Conservation (phyloP, 2,888 invertebrate species). For the Pristionchus mayeri region DNA sequence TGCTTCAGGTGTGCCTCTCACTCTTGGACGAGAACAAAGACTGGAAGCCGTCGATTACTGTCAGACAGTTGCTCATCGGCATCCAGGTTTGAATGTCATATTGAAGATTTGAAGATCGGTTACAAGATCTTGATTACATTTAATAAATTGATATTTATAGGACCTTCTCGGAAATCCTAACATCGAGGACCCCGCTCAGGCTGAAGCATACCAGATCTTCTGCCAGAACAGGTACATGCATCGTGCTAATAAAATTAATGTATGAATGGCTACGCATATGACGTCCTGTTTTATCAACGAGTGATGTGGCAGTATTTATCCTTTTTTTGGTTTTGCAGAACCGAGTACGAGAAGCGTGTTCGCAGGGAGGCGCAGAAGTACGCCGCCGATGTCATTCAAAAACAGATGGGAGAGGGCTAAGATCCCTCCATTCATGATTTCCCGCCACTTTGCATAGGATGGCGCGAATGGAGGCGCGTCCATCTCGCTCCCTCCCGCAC, state of each 20-base stretch:
- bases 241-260: not conserved
- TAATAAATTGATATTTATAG: slow-evolving; percentile 72
- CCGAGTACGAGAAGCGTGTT: slow-evolving; percentile 97
- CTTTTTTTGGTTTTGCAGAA: slow-evolving; percentile 75
- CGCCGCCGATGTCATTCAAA: slow-evolving; percentile 68
- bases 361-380: slow-evolving; percentile 89
- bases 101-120: no score
- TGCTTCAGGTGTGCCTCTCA: slow-evolving; percentile 81
- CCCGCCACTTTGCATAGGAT: slow-evolving; percentile 23
- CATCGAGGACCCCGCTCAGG: slow-evolving; percentile 98
- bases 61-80: slow-evolving; percentile 96
- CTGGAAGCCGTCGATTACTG: slow-evolving; percentile 98
- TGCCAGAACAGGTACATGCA: slow-evolving; percentile 81
- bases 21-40: slow-evolving; percentile 93
- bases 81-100: slow-evolving; percentile 82
- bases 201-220: slow-evolving; percentile 98
- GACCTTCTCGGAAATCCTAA: slow-evolving; percentile 97
- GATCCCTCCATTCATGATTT: not conserved
- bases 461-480: slow-evolving; percentile 34
- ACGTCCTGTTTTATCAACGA: not conserved
- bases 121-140: no score
- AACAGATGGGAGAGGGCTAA: slow-evolving; percentile 57
- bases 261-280: not conserved
- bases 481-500: not conserved
- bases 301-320: not conserved